Percentiles rank a stretch among this genome's conserved stretches.
These are phyloP conservation scores for Drosophila aldrichi DNA, from an alignment of 2,888 invertebrate genomes.

Conservation along the genomic window DNA sequence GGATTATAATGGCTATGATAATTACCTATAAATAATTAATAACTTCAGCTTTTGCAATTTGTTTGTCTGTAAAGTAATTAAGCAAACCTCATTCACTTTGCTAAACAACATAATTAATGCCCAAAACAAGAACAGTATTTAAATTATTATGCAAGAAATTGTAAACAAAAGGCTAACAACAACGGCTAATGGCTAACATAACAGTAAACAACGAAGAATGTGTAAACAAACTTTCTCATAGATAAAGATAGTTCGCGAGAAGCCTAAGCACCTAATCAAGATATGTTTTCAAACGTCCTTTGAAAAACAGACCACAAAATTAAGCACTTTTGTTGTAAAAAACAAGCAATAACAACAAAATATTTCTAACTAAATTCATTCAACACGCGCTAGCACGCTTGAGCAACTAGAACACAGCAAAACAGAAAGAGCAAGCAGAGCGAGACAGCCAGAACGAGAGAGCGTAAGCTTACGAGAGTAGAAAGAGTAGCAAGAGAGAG, in stretches of 20 bases:
- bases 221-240: conserved; percentile 4
- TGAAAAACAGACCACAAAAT: neutral
- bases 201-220: conserved; percentile 5
- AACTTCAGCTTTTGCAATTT: neutral
- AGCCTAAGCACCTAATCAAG: neutral
- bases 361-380: conserved; percentile 20
- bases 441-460: conserved; percentile 3
- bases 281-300: neutral
- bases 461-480: conserved; percentile 1
- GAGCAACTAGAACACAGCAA: conserved; percentile 8
- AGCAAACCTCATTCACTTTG: neutral
- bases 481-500: conserved; percentile 5
- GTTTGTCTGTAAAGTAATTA: neutral
- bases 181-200: conserved; percentile 3
- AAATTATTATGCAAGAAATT: conserved; percentile 8
- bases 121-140: neutral
- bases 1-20: too few relatives aligned
- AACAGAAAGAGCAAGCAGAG: conserved; percentile 5
- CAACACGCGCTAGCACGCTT: conserved; percentile 11
- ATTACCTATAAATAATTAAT: neutral
- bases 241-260: neutral
- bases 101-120: conserved; percentile 8
- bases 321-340: neutral
- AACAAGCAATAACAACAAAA: conserved; percentile 6
- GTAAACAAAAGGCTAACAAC: conserved; percentile 3